Evolutionary conservation across 1,140 invertebrate species (phyloP).

Genomic region (Danaus melanippus): DNA sequence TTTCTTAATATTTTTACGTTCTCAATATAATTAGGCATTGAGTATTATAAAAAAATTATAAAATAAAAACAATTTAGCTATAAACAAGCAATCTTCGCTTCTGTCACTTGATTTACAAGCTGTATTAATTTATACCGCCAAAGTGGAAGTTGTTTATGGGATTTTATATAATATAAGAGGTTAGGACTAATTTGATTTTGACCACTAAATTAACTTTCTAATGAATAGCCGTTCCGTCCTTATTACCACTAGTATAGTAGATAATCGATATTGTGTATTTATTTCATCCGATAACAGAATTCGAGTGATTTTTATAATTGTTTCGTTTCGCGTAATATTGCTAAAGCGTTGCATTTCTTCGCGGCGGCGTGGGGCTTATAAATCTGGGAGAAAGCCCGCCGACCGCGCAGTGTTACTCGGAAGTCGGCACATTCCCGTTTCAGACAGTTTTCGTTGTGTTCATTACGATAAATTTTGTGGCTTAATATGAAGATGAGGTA

Average conservation of each 20-base stretch:
- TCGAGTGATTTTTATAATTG: slow-evolving; percentile 45
- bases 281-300: slow-evolving; percentile 6
- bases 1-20: too few relatives aligned
- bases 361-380: slow-evolving; percentile 49
- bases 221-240: slow-evolving; percentile 3
- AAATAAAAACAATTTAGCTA: too few relatives aligned
- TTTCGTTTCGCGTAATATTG: slow-evolving; percentile 55
- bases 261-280: too few relatives aligned
- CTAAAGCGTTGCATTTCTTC: slow-evolving; percentile 61
- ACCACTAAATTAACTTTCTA: slow-evolving; percentile 30
- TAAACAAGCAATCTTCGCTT: too few relatives aligned
- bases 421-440: slow-evolving; percentile 22
- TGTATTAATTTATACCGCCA: background rate
- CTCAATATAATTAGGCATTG: too few relatives aligned
- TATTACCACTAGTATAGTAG: background rate
- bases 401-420: slow-evolving; percentile 44
- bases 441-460: background rate
- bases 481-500: slow-evolving; percentile 54
- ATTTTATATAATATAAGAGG: slow-evolving; percentile 9
- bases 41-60: too few relatives aligned
- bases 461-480: slow-evolving; percentile 20
- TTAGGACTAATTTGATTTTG: slow-evolving; percentile 14
- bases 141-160: background rate
- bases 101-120: too few relatives aligned
- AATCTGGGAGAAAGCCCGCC: slow-evolving; percentile 60